These are phyloP conservation scores for Cossypha niveicapilla DNA, from an alignment of 2,797 vertebrate genomes.

Conservation along the genomic window DNA sequence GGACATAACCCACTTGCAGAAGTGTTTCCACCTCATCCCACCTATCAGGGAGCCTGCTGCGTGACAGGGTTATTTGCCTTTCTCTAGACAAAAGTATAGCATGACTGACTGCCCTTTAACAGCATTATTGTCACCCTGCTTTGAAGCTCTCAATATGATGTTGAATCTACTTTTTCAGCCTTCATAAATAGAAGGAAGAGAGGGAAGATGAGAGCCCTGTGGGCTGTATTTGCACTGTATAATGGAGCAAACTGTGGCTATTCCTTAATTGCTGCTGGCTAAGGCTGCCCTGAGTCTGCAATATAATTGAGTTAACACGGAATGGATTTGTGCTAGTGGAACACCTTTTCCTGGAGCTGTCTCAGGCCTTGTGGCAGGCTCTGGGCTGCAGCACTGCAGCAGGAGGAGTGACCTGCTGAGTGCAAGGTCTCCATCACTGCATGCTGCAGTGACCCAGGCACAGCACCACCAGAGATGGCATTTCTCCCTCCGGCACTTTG, in stretches of 20 bases:
- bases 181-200: not conserved
- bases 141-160: not conserved
- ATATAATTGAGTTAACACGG: not conserved
- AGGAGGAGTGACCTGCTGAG: not conserved
- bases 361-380: not conserved
- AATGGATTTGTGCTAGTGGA: not conserved
- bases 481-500: not conserved
- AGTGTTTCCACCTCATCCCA: not conserved
- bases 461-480: fast-evolving
- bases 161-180: not conserved
- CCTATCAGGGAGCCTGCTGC: not conserved
- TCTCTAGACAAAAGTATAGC: not conserved
- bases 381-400: not conserved
- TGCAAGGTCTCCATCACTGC: not conserved
- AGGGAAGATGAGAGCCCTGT: not conserved
- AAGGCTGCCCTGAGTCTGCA: not conserved
- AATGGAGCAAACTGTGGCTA: not conserved
- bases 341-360: not conserved
- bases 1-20: not conserved
- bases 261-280: not conserved
- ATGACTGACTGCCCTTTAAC: not conserved
- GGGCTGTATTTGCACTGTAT: not conserved
- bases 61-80: not conserved
- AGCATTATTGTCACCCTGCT: not conserved
- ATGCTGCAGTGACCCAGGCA: not conserved